phyloP scores from a whole-genome alignment of 2,888 invertebrate genomes.

The Uloborus plumipes region DNA sequence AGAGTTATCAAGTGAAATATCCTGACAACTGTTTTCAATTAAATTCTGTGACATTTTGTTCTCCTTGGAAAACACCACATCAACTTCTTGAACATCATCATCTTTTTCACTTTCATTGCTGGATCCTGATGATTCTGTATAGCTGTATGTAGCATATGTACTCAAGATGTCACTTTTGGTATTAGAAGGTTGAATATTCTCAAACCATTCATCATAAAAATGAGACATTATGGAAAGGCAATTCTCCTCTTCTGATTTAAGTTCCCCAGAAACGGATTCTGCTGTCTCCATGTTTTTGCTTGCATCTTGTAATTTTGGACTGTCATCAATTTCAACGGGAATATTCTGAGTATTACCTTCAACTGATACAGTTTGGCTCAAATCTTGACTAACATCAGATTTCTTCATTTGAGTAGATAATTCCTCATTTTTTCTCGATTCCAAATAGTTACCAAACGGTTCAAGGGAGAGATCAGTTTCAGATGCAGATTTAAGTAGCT shows the following conservation, averaged over 20 bases:
- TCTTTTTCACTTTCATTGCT: slow-evolving; percentile 45
- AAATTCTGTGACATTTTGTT: no score
- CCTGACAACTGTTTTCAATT: no score
- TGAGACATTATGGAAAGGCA: slow-evolving; percentile 47
- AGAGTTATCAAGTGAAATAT: neutral
- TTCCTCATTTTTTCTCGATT: no score
- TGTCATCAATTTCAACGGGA: no score
- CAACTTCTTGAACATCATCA: neutral
- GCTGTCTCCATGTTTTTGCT: neutral
- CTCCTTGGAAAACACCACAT: no score
- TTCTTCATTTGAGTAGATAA: no score
- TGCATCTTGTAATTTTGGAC: no score
- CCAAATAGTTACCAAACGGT: no score
- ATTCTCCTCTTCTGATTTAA: slow-evolving; percentile 20
- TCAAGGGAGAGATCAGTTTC: neutral
- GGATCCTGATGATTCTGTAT: slow-evolving; percentile 27
- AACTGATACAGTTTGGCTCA: no score
- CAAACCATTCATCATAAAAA: slow-evolving; percentile 60
- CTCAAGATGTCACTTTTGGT: slow-evolving; percentile 18
- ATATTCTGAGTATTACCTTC: no score
- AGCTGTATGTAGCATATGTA: slow-evolving; percentile 26
- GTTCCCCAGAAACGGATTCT: neutral
- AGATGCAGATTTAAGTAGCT: no score
- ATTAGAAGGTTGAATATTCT: slow-evolving; percentile 26
- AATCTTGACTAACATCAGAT: no score